phyloP scores from a whole-genome alignment of 2,113 vertebrate species.

The Heptranchias perlo region DNA sequence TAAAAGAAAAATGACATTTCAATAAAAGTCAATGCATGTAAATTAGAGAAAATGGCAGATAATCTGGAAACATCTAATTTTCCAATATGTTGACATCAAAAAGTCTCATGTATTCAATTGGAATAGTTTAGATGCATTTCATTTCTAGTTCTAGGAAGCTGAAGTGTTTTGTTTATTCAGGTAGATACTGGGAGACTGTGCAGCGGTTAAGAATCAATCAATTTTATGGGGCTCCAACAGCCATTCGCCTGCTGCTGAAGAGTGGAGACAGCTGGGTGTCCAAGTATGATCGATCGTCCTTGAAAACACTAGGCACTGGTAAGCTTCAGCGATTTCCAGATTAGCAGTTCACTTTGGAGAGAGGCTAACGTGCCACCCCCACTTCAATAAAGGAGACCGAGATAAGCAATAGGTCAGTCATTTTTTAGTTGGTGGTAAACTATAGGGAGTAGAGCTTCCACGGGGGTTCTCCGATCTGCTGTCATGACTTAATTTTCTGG shows the following conservation, averaged over 20 bases:
- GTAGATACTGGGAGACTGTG: conserved; percentile 85
- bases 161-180: conserved; percentile 49
- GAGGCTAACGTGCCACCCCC: neutral
- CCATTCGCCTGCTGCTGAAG: conserved; percentile 77
- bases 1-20: neutral
- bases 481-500: neutral
- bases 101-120: neutral
- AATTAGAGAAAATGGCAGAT: neutral
- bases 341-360: neutral
- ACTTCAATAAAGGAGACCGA: neutral
- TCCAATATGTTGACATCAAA: neutral
- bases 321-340: conserved; percentile 34
- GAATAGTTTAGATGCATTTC: neutral
- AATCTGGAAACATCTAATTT: neutral
- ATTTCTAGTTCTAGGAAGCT: neutral
- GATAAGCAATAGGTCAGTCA: neutral
- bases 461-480: neutral
- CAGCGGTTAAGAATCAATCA: conserved; percentile 78
- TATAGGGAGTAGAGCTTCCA: neutral
- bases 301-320: conserved; percentile 81
- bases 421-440: neutral
- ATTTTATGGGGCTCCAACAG: conserved; percentile 83
- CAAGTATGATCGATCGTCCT: conserved; percentile 80
- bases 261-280: conserved; percentile 78
- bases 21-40: neutral